Conservation (phyloP, 2,797 vertebrate genomes). For the Psittacula derbiana region DNA sequence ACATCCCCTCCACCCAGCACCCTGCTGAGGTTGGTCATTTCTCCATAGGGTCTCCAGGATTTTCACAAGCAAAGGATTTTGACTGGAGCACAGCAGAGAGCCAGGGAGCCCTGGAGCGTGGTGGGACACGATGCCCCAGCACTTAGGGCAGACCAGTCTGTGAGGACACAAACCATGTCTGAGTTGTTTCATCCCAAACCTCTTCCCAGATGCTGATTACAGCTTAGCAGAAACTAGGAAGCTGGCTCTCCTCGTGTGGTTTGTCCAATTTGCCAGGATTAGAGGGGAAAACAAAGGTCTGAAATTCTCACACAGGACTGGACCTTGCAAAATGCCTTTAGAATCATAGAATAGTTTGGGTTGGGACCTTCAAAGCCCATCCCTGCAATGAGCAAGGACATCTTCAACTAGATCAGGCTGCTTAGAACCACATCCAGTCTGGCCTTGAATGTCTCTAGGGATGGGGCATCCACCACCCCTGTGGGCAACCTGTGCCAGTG, state of each 20-base stretch:
- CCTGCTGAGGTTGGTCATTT: fast-evolving
- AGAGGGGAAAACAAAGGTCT: not conserved
- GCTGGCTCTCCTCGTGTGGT: not conserved
- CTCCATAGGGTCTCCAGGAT: not conserved
- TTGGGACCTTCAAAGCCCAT: not conserved
- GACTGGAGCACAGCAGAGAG: not conserved
- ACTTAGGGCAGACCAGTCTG: not conserved
- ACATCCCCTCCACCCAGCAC: not conserved
- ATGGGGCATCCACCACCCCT: not conserved
- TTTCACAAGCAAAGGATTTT: not conserved
- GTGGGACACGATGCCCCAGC: not conserved
- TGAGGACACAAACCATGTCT: not conserved
- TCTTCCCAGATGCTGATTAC: not conserved
- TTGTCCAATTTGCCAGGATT: not conserved
- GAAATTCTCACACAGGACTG: not conserved
- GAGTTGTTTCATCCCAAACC: not conserved
- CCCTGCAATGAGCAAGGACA: not conserved
- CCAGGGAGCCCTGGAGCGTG: not conserved
- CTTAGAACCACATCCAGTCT: not conserved
- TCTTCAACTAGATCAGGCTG: not conserved
- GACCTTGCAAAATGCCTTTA: not conserved
- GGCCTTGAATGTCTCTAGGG: not conserved
- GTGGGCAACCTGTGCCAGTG: not conserved
- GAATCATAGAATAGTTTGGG: not conserved
- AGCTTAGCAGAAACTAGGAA: not conserved